Conservation (phyloP, 53 echinoderm and acorn worm genomes). For the Apostichopus leukothele region DNA sequence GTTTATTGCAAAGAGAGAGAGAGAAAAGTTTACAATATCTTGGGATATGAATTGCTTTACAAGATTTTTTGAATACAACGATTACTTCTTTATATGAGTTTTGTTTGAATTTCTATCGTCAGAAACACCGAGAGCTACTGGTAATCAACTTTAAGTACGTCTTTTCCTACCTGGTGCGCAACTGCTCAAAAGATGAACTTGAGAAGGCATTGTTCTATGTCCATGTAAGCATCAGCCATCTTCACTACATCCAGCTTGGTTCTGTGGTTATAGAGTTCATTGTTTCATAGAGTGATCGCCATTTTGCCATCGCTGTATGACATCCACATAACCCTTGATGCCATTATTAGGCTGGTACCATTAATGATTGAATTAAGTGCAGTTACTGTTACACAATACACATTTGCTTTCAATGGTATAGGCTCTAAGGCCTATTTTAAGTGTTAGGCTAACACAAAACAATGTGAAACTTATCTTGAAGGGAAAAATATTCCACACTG, state of each 20-base stretch:
- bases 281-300: too few relatives aligned
- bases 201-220: slow-evolving; percentile 88
- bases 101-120: background rate
- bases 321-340: background rate
- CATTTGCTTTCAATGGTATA: too few relatives aligned
- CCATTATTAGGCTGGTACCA: background rate
- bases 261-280: too few relatives aligned
- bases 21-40: too few relatives aligned
- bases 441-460: too few relatives aligned
- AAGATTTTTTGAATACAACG: background rate
- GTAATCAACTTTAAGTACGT: slow-evolving; percentile 93
- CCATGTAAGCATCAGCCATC: slow-evolving; percentile 57
- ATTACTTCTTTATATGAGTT: background rate
- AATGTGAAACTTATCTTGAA: too few relatives aligned
- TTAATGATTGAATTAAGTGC: too few relatives aligned
- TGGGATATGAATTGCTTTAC: background rate
- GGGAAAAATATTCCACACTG: too few relatives aligned
- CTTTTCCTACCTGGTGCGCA: slow-evolving; percentile 91
- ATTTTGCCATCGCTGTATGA: background rate
- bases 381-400: too few relatives aligned
- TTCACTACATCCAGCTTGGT: too few relatives aligned
- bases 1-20: too few relatives aligned
- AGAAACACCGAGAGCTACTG: slow-evolving; percentile 89
- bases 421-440: too few relatives aligned
- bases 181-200: slow-evolving; percentile 80